Evolutionary conservation across 1,140 invertebrate species (phyloP), one percentile per base, ranked within the genome.

Genomic region (Aphaenogaster floridana): DNA sequence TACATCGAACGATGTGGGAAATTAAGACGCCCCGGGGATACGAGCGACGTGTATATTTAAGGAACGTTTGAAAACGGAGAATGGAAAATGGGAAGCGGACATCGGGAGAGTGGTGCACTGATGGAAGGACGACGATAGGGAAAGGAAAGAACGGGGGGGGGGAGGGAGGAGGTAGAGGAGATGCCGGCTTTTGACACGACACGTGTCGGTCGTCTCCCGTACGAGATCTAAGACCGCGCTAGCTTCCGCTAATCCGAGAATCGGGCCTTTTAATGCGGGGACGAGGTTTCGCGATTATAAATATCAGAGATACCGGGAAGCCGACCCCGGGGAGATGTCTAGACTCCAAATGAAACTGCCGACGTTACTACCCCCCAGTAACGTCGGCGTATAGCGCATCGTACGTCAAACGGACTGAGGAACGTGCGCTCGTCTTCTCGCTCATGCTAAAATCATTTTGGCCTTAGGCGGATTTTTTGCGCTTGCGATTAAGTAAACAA

Each of bases 191-290:
- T 93, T 93, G 92, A 92, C 93, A 91, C 92, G 92, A 93, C 93
- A 93, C 91, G 92, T 93, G 93, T 93, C 93, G 92, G 92, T 93
- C 91, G 92, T 93, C 92, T 93, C 88, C 87, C 86, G 86, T 91
- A 89, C 91, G 93, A 95, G 94, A 95, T 95, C 94, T 94, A 94
- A 95, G 94, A 93, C 94, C 86, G 90, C 77, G 74, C 87, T 89
- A 86, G 93, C 95, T 95, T 95, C 95, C 94, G 95, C 93, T 95
- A 95, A 95, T 95, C 95, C 94, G 90, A 95, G 95, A 95, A 95
- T 95, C 94, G 93, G 92, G 93, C 90, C 94, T 94, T 95, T 95
- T 95, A 95, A 95, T 95, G 94, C 94, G 92, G 89, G 91, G 94
- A 92, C 69, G 93, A 92, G 91, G 90, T 93, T 94, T 94, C 94